Conservation (phyloP, 2,888 invertebrate species). For the Alentia gelatinosa region DNA sequence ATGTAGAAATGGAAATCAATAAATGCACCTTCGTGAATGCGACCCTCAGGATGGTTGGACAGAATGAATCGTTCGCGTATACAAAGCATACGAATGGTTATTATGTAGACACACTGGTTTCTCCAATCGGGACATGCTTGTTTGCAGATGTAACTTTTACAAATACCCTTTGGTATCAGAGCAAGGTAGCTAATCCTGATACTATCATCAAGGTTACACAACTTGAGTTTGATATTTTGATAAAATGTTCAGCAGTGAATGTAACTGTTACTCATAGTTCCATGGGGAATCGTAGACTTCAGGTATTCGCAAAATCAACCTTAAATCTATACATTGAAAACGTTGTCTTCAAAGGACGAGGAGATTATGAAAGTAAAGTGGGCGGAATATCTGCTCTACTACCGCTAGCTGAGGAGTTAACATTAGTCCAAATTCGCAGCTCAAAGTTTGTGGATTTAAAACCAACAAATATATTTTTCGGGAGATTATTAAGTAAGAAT, state of each 20-base stretch:
- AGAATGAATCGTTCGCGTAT: neutral
- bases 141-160: neutral
- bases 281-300: slow-evolving; percentile 14
- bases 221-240: neutral
- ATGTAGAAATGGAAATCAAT: neutral
- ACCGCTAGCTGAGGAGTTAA: neutral
- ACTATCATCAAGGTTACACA: neutral
- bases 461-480: neutral
- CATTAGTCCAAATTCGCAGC: neutral
- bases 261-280: neutral
- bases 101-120: neutral
- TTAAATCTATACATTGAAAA: neutral
- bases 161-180: neutral
- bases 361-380: neutral
- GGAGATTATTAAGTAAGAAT: neutral
- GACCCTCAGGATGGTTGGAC: neutral
- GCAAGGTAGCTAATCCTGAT: neutral
- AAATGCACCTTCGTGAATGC: neutral
- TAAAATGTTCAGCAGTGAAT: neutral
- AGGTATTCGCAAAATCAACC: neutral
- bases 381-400: neutral
- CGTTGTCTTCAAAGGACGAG: neutral
- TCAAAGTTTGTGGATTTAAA: neutral
- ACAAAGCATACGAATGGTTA: no score
- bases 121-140: neutral